These are phyloP conservation scores for Hippocampus mohnikei DNA, from an alignment of 2,113 vertebrate genomes.

Conservation along the genomic window DNA sequence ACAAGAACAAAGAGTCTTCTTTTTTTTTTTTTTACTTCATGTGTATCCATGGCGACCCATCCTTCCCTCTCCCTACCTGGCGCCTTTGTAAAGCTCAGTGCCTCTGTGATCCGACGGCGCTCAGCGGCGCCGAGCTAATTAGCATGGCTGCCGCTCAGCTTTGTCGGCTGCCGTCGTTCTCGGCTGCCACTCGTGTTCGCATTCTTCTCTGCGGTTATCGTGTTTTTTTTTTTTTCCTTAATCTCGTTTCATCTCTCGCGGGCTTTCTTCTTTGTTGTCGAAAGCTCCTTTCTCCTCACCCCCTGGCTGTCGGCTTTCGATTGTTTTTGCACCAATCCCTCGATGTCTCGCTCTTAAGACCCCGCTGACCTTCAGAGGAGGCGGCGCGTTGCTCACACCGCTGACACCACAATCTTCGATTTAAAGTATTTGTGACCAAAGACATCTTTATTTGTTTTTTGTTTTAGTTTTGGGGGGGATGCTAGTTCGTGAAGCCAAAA, in stretches of 20 bases:
- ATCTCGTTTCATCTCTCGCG: neutral
- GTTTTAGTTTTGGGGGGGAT: too few species aligned
- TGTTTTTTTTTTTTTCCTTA: slow-evolving; percentile 1
- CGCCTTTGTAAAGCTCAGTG: slow-evolving; percentile 48
- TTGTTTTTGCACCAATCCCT: neutral
- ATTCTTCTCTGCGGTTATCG: slow-evolving; percentile 8
- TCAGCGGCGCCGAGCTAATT: slow-evolving; percentile 54
- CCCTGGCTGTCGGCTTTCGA: neutral
- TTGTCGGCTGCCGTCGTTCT: slow-evolving; percentile 28
- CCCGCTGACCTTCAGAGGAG: neutral
- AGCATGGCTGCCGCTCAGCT: slow-evolving; percentile 41
- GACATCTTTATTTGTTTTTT: neutral
- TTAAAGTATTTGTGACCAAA: neutral
- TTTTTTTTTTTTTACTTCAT: slow-evolving; percentile 25
- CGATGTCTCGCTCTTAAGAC: neutral
- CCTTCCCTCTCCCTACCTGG: slow-evolving; percentile 45
- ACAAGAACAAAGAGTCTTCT: slow-evolving; percentile 9
- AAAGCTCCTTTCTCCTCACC: neutral
- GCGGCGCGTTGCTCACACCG: too few species aligned
- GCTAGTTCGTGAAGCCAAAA: neutral
- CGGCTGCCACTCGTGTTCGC: slow-evolving; percentile 5
- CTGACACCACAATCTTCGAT: neutral
- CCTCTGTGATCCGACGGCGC: slow-evolving; percentile 56
- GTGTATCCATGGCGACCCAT: slow-evolving; percentile 55
- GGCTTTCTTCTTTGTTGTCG: slow-evolving; percentile 2